phyloP scores from a whole-genome alignment of 30 jellyfish, hydroid and myxozoan genomes.

The Mastigias papua region DNA sequence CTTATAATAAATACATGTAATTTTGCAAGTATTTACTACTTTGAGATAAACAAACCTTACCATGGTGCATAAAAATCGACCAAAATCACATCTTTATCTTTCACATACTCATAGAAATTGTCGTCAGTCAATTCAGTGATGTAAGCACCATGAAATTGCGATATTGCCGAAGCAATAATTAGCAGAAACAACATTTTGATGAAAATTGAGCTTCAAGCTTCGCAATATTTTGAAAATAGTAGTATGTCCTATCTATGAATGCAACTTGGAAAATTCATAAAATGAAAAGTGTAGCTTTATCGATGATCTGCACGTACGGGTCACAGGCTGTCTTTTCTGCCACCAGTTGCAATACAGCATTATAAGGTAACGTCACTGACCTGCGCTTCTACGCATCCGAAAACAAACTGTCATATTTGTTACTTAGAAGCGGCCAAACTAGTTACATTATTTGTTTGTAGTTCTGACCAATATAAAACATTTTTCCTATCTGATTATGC shows the following conservation, averaged over 20 bases:
- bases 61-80: slow-evolving; percentile 97
- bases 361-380: not conserved
- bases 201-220: not conserved
- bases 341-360: slow-evolving; percentile 3
- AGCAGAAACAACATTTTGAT: slow-evolving; percentile 4
- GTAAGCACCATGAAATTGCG: slow-evolving; percentile 57
- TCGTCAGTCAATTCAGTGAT: slow-evolving; percentile 84
- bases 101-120: slow-evolving; percentile 88
- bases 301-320: slow-evolving; percentile 22
- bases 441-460: not conserved
- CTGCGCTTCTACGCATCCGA: not conserved
- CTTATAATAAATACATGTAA: no score
- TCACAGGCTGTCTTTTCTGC: slow-evolving; percentile 27
- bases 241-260: not conserved
- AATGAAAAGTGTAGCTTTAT: not conserved
- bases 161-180: not conserved
- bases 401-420: not conserved
- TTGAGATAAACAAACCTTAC: slow-evolving; percentile 38
- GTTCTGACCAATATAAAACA: no score
- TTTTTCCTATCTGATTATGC: no score
- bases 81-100: slow-evolving; percentile 82
- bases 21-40: not conserved
- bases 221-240: not conserved
- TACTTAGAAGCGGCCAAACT: no score
- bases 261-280: not conserved